Base-by-base conservation (phyloP, 2,113 vertebrate species). In the Dasyornis broadbenti region DNA sequence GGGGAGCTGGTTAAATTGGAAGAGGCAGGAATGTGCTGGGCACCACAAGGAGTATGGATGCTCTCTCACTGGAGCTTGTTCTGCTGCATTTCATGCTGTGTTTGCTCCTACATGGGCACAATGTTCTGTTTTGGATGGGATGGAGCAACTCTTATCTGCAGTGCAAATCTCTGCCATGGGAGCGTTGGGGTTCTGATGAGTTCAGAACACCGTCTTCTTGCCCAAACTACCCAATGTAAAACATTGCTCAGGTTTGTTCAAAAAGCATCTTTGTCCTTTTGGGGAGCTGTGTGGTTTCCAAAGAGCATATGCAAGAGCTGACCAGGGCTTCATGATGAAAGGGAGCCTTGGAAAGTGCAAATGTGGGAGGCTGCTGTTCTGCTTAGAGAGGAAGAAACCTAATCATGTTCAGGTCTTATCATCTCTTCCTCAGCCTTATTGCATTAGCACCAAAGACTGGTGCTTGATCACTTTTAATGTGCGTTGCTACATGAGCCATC, bases 41-140 rank as follows among this genome's bases (percentile, higher is more conserved):
- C 35, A 65, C 8, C 8, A 20, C 0, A 10, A 50, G 24, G 3
- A 44, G 4, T 53, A 7, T 23, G 23, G 63, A 23, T 89, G n/a
- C 7, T 82, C 9, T 28, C 23, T 91, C 3, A 1, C 18, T 57
- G 53, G 31, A 77, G 30, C 42, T 59, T 27, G 23, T 30, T 92
- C 2, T 11, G 31, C 44, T 44, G 66, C 1, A 1, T 86, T 77
- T 61, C 0, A 0, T 42, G 54, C 66, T 68, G 0, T 1, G 0
- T 44, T 54, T 76, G 84, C 44, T 73, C 42, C 26, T 47, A 1
- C 22, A 21, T 0, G 0, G 17, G 26, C 7, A 13, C 0, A 15
- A 3, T 56, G 24, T 9, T 89, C 13, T 4, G 2, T 59, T 88
- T 65, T 0, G 2, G 30, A 26, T 69, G 37, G 31, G 20, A 24